phyloP scores from a whole-genome alignment of 2,888 invertebrate species.

The Catocala fraxini region DNA sequence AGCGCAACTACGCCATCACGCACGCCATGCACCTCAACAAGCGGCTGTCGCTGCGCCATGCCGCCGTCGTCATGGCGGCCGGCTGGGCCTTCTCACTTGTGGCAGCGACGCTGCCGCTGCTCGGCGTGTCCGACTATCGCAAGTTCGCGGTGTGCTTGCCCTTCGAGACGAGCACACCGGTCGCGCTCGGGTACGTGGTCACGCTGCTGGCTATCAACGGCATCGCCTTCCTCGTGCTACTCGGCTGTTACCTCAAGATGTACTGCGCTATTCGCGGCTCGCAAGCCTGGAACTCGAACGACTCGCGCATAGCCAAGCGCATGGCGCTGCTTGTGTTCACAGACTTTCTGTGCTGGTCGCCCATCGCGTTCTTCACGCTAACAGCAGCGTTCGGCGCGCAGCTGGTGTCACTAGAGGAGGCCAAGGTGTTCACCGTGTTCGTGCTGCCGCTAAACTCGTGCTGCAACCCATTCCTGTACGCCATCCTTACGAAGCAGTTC shows the following conservation, averaged over 20 bases:
- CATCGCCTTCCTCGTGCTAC: constrained; percentile 96
- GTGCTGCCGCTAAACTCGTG: constrained; percentile 98
- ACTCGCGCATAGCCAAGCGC: constrained; percentile 97
- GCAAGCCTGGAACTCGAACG: constrained; percentile 99
- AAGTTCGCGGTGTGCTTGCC: constrained; percentile 99
- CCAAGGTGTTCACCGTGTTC: constrained; percentile 98
- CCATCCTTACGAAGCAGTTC: constrained; percentile 98
- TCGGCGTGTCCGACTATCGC: constrained; percentile 97
- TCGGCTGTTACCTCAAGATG: constrained; percentile 99
- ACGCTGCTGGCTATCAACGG: constrained; percentile 97
- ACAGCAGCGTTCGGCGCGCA: constrained; percentile 97
- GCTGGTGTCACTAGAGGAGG: constrained; percentile 97
- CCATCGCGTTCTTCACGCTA: constrained; percentile 97
- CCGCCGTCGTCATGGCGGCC: constrained; percentile 95
- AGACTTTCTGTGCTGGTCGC: constrained; percentile 99
- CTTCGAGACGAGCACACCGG: constrained; percentile 94
- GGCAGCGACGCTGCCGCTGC: constrained; percentile 95
- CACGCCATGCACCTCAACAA: constrained; percentile 99
- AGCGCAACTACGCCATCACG: constrained; percentile 98
- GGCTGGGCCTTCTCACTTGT: constrained; percentile 97
- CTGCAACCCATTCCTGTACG: constrained; percentile 99
- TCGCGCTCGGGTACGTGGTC: constrained; percentile 95
- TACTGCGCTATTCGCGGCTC: constrained; percentile 99
- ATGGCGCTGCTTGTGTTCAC: constrained; percentile 99
- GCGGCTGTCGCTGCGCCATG: constrained; percentile 95